Conservation (phyloP, 2,113 vertebrate species). For the Heliornis fulica region DNA sequence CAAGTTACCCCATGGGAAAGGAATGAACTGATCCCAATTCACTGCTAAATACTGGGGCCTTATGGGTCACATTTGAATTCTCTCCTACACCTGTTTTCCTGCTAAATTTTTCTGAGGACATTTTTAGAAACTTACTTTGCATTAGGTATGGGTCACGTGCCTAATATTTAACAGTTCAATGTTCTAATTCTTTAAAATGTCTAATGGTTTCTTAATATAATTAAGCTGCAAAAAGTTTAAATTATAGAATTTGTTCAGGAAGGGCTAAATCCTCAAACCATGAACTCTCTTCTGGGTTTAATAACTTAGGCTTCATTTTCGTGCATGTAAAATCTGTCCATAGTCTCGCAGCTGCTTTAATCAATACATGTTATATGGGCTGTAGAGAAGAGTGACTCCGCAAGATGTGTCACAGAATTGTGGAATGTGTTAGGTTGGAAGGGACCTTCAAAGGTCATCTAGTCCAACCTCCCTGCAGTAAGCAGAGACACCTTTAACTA, state of each 20-base stretch:
- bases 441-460: too few relatives aligned
- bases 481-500: too few relatives aligned
- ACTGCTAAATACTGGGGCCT: constrained; percentile 74
- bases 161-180: constrained; percentile 54
- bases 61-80: constrained; percentile 73
- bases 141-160: constrained; percentile 30
- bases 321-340: not conserved
- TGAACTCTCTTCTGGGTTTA: not conserved
- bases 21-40: constrained; percentile 78
- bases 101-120: constrained; percentile 54
- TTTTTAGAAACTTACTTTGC: constrained; percentile 41
- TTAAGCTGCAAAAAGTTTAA: constrained; percentile 11
- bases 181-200: constrained; percentile 43
- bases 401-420: not conserved
- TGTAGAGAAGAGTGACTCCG: not conserved
- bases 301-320: not conserved
- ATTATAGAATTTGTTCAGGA: not conserved
- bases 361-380: not conserved
- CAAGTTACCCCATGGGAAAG: constrained; percentile 76
- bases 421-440: too few relatives aligned
- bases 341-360: not conserved
- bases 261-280: not conserved
- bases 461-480: too few relatives aligned
- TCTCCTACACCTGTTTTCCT: constrained; percentile 69
- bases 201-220: constrained; percentile 11